Percentiles rank a stretch among this genome's conserved stretches.
Evolutionary conservation across 2,888 invertebrate species (phyloP).

Genomic region (Galeopsomyia nigrocyanea): DNA sequence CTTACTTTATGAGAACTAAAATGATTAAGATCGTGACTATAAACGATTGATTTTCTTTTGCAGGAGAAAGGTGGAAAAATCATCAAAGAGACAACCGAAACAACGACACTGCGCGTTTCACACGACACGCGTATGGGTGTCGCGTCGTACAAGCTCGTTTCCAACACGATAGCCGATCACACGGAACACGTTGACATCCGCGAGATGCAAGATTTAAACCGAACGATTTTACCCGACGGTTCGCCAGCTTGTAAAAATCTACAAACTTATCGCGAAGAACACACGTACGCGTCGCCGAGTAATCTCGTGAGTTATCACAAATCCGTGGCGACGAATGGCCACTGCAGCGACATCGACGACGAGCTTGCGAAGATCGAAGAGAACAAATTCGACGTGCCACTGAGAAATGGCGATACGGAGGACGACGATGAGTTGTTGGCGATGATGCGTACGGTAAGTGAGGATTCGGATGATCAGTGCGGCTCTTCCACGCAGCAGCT

Average conservation of each 20-base stretch:
- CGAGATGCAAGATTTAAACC: conserved; percentile 53
- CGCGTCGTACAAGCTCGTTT: conserved; percentile 71
- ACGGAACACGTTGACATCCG: conserved; percentile 56
- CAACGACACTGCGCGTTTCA: conserved; percentile 71
- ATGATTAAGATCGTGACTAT: no score
- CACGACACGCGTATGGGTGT: conserved; percentile 71
- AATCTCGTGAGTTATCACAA: conserved; percentile 25
- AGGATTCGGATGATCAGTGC: conserved; percentile 15
- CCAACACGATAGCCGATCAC: conserved; percentile 69
- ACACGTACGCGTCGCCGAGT: conserved; percentile 29
- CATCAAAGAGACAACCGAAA: conserved; percentile 71
- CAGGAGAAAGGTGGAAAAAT: conserved; percentile 69
- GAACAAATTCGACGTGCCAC: no score
- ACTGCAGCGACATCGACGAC: not conserved
- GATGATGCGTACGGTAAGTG: conserved; percentile 44
- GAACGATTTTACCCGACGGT: conserved; percentile 31
- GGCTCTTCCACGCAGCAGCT: not conserved
- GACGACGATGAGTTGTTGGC: conserved; percentile 33
- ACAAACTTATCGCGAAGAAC: conserved; percentile 38
- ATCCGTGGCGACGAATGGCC: conserved; percentile 27
- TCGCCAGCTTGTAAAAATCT: not conserved
- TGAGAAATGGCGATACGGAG: conserved; percentile 13
- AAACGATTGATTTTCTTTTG: no score
- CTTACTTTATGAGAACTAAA: no score
- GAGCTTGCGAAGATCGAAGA: not conserved